A percentile compares a stretch with the other conserved stretches of the same genome.
These are phyloP conservation scores for Charina bottae DNA, from an alignment of 2,113 vertebrate genomes.

Conservation along the genomic window DNA sequence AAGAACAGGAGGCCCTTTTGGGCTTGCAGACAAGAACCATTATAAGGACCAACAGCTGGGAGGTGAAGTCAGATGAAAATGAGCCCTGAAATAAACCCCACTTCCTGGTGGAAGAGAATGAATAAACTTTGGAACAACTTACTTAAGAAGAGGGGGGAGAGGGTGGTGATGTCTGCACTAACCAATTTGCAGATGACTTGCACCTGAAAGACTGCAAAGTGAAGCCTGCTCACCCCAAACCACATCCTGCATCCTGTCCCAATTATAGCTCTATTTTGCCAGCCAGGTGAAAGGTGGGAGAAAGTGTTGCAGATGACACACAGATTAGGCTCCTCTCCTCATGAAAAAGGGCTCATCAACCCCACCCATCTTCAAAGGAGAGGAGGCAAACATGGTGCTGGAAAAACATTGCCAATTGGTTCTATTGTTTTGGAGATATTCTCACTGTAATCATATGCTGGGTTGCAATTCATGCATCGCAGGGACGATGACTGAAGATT, in stretches of 20 bases:
- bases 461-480: background rate
- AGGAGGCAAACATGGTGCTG: background rate
- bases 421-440: background rate
- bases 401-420: background rate
- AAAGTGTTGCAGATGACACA: background rate
- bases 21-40: conserved; percentile 32
- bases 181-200: background rate
- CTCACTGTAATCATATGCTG: background rate
- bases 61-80: conserved; percentile 42
- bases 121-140: conserved; percentile 1
- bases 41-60: conserved; percentile 34
- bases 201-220: conserved; percentile 4
- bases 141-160: background rate
- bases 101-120: conserved; percentile 30
- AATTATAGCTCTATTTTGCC: background rate
- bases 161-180: background rate
- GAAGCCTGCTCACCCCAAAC: background rate
- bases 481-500: background rate
- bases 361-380: background rate
- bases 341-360: background rate
- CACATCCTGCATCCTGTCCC: background rate
- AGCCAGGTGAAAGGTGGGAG: background rate
- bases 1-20: conserved; percentile 27
- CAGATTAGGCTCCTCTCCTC: background rate
- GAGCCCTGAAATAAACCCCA: conserved; percentile 39